Base-by-base conservation (phyloP, 1,140 invertebrate species). In the Drepana arcuata region DNA sequence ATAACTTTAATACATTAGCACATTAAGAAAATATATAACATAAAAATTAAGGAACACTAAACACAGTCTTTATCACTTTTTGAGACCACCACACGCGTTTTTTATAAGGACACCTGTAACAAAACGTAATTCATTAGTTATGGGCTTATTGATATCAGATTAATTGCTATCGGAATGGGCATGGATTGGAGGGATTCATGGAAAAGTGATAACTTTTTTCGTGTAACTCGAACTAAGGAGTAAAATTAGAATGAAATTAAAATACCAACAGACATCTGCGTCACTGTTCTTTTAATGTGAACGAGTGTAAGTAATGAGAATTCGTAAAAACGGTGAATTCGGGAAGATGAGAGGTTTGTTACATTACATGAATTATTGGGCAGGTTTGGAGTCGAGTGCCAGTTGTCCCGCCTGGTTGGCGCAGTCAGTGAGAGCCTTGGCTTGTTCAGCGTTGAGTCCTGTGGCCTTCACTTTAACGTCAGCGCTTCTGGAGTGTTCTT, bases 1-100 rank as follows among this genome's bases (percentile, higher is more conserved):
- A 66, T 60, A 63, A 38, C 56, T 75, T 81, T 79, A 71, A 72
- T 75, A 39, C 50, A 56, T 56, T 57, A n/a, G n/a, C 44, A 59
- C 55, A 67, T 61, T 23, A 46, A 54, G 24, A 10, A 59, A 64
- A 71, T 48, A 48, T 52, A 52, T 43, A 56, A 48, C 24, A 61
- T 67, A 72, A 56, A 60, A 44, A 56, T 50, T 63, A 70, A 73
- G 70, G 74, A 81, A 79, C 74, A 79, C 77, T 69, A 62, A 62
- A 68, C 72, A 78, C 73, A 81, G 77, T 81, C 77, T 81, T 80
- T 79, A 74, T 75, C 70, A 78, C 77, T 70, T 54, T 67, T 70
- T 68, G 52, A 49, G 47, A 71, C 50, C 66, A 73, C 72, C 63
- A 63, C 54, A 56, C 51, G 42, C 53, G 58, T 55, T 52, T 43